Evolutionary conservation across 1,140 invertebrate species (phyloP).

Genomic region (Rhynchophorus ferrugineus): DNA sequence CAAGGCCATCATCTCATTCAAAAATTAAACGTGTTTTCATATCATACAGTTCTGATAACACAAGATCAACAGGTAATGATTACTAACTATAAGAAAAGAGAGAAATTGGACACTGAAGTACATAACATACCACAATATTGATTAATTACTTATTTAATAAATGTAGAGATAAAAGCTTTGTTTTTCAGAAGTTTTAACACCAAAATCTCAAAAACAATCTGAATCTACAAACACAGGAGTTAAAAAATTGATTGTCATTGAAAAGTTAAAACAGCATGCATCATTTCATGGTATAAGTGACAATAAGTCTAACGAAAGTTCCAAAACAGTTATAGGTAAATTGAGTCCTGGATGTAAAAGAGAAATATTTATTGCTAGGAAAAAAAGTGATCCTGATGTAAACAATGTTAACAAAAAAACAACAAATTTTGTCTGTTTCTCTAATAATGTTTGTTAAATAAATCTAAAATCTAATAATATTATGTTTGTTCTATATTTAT

Average conservation of each 20-base stretch:
- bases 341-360: neutral
- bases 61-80: no score
- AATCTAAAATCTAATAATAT: neutral
- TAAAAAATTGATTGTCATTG: neutral
- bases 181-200: neutral
- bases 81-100: no score
- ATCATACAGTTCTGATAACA: no score
- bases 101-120: no score
- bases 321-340: neutral
- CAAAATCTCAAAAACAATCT: neutral
- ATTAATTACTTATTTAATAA: no score
- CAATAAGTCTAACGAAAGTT: neutral
- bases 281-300: neutral
- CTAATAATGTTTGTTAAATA: neutral
- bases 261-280: neutral
- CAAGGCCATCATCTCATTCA: no score
- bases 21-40: no score
- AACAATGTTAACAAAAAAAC: neutral
- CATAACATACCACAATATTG: no score
- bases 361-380: slow-evolving; percentile 6
- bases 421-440: neutral
- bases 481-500: neutral
- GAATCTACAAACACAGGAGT: neutral
- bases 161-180: no score
- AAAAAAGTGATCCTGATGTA: neutral